phyloP scores from a whole-genome alignment of 2,888 invertebrate species.

The Adelognathus sp. region DNA sequence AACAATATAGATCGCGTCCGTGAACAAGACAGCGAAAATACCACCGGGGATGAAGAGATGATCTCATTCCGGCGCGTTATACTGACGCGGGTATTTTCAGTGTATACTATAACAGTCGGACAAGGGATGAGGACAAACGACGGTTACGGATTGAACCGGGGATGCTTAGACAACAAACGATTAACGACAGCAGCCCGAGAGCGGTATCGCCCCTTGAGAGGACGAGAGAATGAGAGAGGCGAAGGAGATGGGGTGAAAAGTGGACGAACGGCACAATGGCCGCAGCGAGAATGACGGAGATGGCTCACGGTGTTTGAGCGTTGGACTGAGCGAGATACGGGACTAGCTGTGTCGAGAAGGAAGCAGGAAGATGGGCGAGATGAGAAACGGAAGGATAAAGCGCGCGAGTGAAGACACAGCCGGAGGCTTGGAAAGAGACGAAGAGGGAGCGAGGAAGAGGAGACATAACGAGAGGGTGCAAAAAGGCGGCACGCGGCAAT shows the following conservation, averaged over 20 bases:
- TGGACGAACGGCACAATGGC: conserved; percentile 64
- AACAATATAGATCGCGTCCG: conserved; percentile 38
- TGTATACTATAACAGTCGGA: conserved; percentile 47
- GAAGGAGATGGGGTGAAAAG: conserved; percentile 29
- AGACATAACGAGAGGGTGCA: conserved; percentile 34
- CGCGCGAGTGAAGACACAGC: conserved; percentile 40
- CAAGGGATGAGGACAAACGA: conserved; percentile 53
- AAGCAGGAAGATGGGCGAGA: conserved; percentile 47
- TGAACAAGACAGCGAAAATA: conserved; percentile 50
- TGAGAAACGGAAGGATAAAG: conserved; percentile 46
- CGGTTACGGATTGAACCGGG: conserved; percentile 65
- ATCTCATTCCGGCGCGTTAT: conserved; percentile 33
- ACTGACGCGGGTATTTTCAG: conserved; percentile 48
- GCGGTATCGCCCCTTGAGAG: conserved; percentile 40
- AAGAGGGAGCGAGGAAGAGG: not conserved
- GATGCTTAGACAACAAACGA: conserved; percentile 77
- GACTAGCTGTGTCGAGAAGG: conserved; percentile 13
- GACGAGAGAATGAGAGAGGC: conserved; percentile 5
- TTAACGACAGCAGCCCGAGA: conserved; percentile 71
- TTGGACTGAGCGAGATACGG: conserved; percentile 14
- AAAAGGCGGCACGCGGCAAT: conserved; percentile 33
- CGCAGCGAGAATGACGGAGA: conserved; percentile 63
- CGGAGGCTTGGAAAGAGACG: conserved; percentile 22
- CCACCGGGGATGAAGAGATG: conserved; percentile 23
- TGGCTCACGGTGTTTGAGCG: not conserved